Evolutionary conservation across 2,888 invertebrate genomes (phyloP), one percentile per base, ranked within the genome.

Genomic region (Drosophila cognata): DNA sequence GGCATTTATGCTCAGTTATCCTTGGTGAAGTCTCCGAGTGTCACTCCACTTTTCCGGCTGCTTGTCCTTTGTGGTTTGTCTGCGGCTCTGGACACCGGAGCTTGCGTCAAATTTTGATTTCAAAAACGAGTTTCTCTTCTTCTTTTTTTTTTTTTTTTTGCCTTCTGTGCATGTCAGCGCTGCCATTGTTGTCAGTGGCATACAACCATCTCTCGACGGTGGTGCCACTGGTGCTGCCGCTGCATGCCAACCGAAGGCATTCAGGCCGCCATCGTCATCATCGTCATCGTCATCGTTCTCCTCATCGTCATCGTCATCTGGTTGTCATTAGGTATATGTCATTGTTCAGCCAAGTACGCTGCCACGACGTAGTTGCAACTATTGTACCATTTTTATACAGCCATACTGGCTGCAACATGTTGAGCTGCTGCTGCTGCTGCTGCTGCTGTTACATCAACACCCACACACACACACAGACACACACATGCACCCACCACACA

Each of bases 341-440:
- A 82, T 81, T 81, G 82, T 81, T 82, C 82, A 79, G 64, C 79
- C 74, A 81, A 82, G 82, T 81, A 77, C 79, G 81, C 66, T 71
- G 74, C 65, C 68, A 68, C 65, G 41, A n/a, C 29, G 43, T 55
- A 50, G 77, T 59, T 60, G 71, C 66, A 70, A 74, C 82, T 76
- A 75, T 80, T 72, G 80, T 78, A 59, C 74, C 59, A 74, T 71
- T 71, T 71, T 77, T 77, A 69, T 81, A 57, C 61, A 50, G 61
- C 46, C 61, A 53, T 65, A 38, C 51, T 36, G 69, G 61, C 65
- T 71, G 74, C 79, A 71, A 73, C 57, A 57, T 57, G 57, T 43
- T 43, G 43, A 57, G 57, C 57, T 55, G 36, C 53, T 36, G 4
- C 36, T 41, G 43, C 21, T 11, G 18, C 38, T 41, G n/a, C 38